Evolutionary conservation across 2,113 vertebrate genomes (phyloP).

Genomic region (Cnemophilus loriae): DNA sequence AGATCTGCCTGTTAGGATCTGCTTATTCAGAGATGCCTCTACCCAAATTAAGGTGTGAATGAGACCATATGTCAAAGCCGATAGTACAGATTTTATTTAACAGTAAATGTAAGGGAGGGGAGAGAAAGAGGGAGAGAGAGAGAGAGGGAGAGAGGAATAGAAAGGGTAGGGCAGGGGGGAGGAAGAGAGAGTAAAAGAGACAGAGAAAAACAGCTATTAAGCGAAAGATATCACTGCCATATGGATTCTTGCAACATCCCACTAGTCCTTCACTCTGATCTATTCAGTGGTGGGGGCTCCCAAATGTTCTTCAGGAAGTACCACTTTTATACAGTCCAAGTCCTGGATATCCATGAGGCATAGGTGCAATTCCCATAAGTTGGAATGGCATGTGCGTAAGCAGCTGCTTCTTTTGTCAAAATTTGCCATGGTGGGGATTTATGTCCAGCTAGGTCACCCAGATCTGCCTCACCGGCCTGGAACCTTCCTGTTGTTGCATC

Average conservation of each 20-base stretch:
- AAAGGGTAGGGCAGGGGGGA: rapidly evolving
- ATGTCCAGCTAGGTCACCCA: not conserved
- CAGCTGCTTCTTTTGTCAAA: not conserved
- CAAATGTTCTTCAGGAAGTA: not conserved
- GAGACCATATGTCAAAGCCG: not conserved
- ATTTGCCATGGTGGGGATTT: not conserved
- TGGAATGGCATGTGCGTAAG: not conserved
- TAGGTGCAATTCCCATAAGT: not conserved
- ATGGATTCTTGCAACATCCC: not conserved
- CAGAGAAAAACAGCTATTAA: not conserved
- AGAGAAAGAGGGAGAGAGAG: not conserved
- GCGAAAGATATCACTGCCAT: not conserved
- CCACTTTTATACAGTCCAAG: not conserved
- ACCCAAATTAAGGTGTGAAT: not conserved
- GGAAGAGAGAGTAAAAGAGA: not conserved
- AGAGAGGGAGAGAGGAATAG: not conserved
- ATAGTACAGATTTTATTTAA: not conserved
- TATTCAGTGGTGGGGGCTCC: not conserved
- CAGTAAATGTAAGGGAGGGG: too few species aligned
- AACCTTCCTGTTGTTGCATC: not conserved
- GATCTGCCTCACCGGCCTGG: not conserved
- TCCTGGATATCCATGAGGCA: not conserved
- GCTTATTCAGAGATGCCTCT: not conserved
- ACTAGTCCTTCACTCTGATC: not conserved
- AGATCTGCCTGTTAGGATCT: not conserved